Conservation (phyloP, 2,113 vertebrate species). For the Oophaga pumilio region DNA sequence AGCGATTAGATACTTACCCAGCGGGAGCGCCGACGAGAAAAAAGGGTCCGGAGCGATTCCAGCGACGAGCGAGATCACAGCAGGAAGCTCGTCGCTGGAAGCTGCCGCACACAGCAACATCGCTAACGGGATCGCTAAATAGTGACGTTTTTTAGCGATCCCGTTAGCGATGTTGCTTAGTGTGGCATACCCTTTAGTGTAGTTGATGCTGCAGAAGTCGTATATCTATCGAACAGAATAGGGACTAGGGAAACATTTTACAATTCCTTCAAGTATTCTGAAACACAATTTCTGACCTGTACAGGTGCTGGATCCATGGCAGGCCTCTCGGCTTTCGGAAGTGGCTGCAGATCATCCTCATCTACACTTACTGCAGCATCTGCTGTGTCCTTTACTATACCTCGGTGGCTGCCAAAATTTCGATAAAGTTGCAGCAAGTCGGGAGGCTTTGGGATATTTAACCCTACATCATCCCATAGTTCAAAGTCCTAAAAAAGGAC, state of each 20-base stretch:
- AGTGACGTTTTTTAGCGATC: too few relatives aligned
- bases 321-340: slow-evolving; percentile 58
- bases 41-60: too few relatives aligned
- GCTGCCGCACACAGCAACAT: too few relatives aligned
- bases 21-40: too few relatives aligned
- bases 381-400: slow-evolving; percentile 74
- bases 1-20: too few relatives aligned
- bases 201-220: not conserved
- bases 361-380: slow-evolving; percentile 88
- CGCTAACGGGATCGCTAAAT: too few relatives aligned
- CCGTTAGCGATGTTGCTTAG: too few relatives aligned
- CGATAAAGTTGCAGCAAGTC: slow-evolving; percentile 94
- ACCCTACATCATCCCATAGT: slow-evolving; percentile 96
- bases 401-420: slow-evolving; percentile 83
- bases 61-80: too few relatives aligned
- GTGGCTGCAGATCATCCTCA: slow-evolving; percentile 77
- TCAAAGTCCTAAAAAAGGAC: slow-evolving; percentile 89
- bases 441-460: slow-evolving; percentile 97
- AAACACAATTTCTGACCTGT: slow-evolving; percentile 67
- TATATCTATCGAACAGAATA: not conserved
- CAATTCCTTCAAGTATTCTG: not conserved
- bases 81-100: too few relatives aligned
- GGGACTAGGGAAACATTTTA: not conserved
- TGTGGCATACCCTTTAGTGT: too few relatives aligned
- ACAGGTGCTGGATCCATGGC: slow-evolving; percentile 65